phyloP scores from a whole-genome alignment of 2,113 vertebrate species.

The Corvus cornix region DNA sequence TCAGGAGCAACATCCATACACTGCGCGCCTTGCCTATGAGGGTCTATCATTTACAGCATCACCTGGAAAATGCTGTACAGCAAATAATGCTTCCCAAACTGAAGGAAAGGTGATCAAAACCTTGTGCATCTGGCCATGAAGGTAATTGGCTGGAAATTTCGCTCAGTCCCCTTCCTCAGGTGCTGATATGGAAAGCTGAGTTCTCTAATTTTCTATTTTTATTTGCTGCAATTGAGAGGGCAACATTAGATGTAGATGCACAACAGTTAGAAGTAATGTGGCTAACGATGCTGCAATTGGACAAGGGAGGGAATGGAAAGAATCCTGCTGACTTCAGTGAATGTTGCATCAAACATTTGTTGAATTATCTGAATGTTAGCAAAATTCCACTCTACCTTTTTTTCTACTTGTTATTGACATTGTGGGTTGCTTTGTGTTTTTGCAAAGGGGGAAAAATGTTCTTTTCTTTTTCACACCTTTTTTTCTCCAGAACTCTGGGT shows the following conservation, averaged over 20 bases:
- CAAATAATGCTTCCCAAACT: neutral
- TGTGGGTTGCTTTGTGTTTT: neutral
- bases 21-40: neutral
- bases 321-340: conserved; percentile 40
- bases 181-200: conserved; percentile 1
- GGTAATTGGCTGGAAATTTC: conserved; percentile 9
- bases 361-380: neutral
- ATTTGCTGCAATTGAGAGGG: conserved; percentile 37
- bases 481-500: neutral
- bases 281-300: conserved; percentile 44
- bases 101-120: neutral
- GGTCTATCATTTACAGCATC: neutral
- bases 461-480: neutral
- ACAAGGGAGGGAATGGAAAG: neutral
- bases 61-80: neutral
- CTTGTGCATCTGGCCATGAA: neutral
- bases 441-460: neutral
- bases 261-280: conserved; percentile 22
- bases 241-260: conserved; percentile 4
- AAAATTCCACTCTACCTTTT: neutral
- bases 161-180: neutral
- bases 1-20: neutral
- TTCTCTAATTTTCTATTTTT: conserved; percentile 45
- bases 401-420: neutral
- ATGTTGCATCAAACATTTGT: neutral